Evolutionary conservation across 2,888 invertebrate species (phyloP), one percentile per base, ranked within the genome.

Genomic region (Caenorhabditis afra): DNA sequence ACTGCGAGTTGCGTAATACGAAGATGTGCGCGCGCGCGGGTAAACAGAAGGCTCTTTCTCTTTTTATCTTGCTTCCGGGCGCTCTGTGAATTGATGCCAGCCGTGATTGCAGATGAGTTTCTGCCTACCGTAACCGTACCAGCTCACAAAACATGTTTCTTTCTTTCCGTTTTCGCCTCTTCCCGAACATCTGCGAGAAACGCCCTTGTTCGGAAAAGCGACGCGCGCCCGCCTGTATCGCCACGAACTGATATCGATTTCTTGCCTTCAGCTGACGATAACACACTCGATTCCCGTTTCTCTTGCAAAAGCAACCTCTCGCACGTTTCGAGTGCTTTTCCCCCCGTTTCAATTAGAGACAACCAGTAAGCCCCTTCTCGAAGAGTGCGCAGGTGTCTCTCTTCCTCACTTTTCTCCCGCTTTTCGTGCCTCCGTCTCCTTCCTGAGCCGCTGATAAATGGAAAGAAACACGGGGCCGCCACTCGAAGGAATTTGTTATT

Each of bases 331-430:
- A 62, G 61, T 50, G 64, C 62, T 73, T 29, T 29, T 29, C 29
- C 29, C n/a, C n/a, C n/a, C n/a, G n/a, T 29, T 73, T 73, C 73
- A 73, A 73, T 73, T 73, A 73, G 64, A 73, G 64, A 50, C 73
- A 73, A 73, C 73, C 73, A 73, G 73, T 73, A 73, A 73, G 73
- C 73, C 64, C 41, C 41, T 49, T 61, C 29, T 45, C 47, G 57
- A 57, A 45, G 55, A 73, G 73, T 73, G 73, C 73, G 73, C 73
- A 73, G 73, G 73, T 73, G 71, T 71, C 71, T 71, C 55, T 47
- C 8, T 55, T 55, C 70, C 61, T 52, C 61, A 61, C 58, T 70
- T 61, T 61, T 49, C 55, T 47, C 53, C 10, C 29, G 29, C 29
- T 61, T 53, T 71, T 71, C 55, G 47, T 58, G 20, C 29, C 65